Conservation (phyloP, 2,113 vertebrate species). For the Notechis scutatus region DNA sequence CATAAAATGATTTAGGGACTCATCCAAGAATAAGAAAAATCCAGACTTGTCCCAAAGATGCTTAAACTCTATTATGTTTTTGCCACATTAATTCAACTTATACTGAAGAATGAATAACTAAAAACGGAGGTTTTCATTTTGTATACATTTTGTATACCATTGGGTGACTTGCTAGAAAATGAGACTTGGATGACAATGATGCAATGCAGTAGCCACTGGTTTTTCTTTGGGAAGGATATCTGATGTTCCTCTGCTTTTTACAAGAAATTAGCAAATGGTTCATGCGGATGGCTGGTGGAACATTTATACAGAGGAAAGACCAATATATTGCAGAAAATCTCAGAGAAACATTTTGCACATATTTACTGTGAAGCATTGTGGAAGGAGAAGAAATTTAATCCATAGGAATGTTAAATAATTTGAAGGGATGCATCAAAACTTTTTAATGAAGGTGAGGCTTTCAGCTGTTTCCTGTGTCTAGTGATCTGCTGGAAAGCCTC, state of each 20-base stretch:
- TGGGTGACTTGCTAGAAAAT: not conserved
- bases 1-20: not conserved
- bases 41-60: not conserved
- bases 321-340: not conserved
- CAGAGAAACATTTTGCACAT: not conserved
- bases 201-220: not conserved
- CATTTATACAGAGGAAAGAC: not conserved
- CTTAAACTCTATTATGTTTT: not conserved
- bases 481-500: not conserved
- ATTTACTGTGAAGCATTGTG: not conserved
- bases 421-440: not conserved
- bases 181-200: not conserved
- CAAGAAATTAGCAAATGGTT: not conserved
- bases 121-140: not conserved
- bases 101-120: not conserved
- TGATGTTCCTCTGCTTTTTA: not conserved
- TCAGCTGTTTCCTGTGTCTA: not conserved
- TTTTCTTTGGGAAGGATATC: not conserved
- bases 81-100: not conserved
- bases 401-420: not conserved
- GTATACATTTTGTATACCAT: constrained; percentile 6
- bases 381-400: not conserved
- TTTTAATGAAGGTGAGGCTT: not conserved
- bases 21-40: not conserved
- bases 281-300: not conserved